Base-by-base conservation (phyloP, 2,113 vertebrate species). In the Leucoraja erinaceus region DNA sequence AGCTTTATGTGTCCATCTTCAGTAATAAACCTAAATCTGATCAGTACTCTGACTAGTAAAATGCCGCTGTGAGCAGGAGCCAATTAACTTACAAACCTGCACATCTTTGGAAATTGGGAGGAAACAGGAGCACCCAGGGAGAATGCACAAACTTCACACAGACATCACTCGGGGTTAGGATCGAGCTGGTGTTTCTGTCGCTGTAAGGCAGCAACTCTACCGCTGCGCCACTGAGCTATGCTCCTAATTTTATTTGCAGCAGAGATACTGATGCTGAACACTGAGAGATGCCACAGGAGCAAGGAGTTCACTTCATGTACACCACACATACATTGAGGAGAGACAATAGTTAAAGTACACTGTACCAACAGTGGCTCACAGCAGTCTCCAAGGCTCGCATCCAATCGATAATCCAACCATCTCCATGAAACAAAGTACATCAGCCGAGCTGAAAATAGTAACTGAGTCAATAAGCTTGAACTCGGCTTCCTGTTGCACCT, bases 351-450 rank as follows among this genome's bases (percentile, higher is more conserved):
- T 12, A 33, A 91, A 3, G 10, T 25, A 47, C 16, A 33, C 47
- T 0, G 47, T 94, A 84, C 93, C 94, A 94, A 93, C 83, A 88
- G 28, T 63, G 68, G 68, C 90, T 74, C 11, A 91, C 38, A 74
- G 38, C 38, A 54, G 10, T 47, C 90, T 22, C 38, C 33, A 28
- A 22, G 90, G 38, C 66, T 91, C 25, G 90, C 38, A 54, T 33
- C 70, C 33, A 91, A 91, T 91, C 90, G 90, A 91, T 91, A 70
- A 72, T 54, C 74, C 66, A 68, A 47, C 31, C 33, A 72, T 68
- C 66, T 22, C 33, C 31, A 25, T 54, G 68, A 72, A 91, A 74
- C 20, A 3, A 63, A 90, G 70, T 54, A 54, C 33, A 74, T 91
- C 90, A 72, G 47, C 66, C 28, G 31, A 72, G 90, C 90, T 33